Conservation (phyloP, 1,140 invertebrate genomes). For the Hyles euphorbiae region DNA sequence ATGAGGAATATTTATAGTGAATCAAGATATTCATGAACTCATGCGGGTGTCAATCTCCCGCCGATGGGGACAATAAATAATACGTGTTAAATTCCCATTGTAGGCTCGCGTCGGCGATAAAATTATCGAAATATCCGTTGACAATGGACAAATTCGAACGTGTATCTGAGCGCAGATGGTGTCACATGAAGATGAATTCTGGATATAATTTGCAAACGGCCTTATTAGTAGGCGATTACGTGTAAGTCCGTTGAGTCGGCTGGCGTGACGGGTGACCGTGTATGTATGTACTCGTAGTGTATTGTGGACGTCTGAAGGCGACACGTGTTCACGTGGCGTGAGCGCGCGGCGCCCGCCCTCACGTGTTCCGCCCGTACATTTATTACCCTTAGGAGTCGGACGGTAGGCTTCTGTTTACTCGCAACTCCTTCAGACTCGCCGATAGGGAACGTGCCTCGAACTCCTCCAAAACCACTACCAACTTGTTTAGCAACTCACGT, state of each 20-base stretch:
- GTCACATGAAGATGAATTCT: too few species aligned
- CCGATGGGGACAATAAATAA: constrained; percentile 11
- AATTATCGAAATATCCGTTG: not conserved
- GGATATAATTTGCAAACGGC: too few species aligned
- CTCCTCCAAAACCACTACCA: constrained; percentile 50
- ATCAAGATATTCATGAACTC: constrained; percentile 32
- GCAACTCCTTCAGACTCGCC: constrained; percentile 45
- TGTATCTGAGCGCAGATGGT: not conserved
- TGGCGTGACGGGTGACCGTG: constrained; percentile 1
- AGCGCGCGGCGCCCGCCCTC: constrained; percentile 23
- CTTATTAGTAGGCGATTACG: too few species aligned
- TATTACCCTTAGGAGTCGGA: constrained; percentile 17
- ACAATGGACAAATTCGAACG: not conserved
- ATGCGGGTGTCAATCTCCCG: constrained; percentile 28
- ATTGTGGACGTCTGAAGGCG: constrained; percentile 3
- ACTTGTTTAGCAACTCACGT: constrained; percentile 54
- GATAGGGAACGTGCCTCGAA: constrained; percentile 51
- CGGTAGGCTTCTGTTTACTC: constrained; percentile 48
- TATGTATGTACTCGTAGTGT: not conserved
- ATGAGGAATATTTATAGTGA: constrained; percentile 35
- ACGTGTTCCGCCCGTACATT: constrained; percentile 38
- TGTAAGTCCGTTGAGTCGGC: too few species aligned
- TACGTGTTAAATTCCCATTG: constrained; percentile 6
- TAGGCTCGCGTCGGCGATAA: not conserved
- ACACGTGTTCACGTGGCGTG: constrained; percentile 54